Percentiles rank a stretch among this genome's conserved stretches.
Evolutionary conservation across 2,113 vertebrate genomes (phyloP).

Genomic region (Cyphomyrus discorhynchus): DNA sequence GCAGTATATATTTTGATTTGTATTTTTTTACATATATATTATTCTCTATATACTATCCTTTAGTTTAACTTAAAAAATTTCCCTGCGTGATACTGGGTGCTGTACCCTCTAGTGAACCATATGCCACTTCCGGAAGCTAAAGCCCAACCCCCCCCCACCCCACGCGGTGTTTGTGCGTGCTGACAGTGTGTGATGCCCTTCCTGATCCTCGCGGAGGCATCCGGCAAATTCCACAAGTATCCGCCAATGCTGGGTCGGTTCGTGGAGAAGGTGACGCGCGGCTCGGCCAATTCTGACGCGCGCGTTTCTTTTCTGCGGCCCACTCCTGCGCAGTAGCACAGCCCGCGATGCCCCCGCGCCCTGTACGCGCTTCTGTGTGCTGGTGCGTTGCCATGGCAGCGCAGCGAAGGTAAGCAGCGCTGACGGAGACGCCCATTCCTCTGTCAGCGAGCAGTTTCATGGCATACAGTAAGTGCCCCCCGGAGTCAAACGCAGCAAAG

Average conservation of each 20-base stretch:
- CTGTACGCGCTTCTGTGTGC: conserved; percentile 24
- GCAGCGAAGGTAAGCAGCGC: background rate
- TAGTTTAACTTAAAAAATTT: background rate
- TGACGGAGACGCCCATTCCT: background rate
- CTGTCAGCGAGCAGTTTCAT: background rate
- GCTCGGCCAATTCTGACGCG: background rate
- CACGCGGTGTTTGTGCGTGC: background rate
- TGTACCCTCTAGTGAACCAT: background rate
- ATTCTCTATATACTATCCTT: background rate
- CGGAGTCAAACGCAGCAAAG: background rate
- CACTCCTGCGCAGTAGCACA: background rate
- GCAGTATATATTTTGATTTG: background rate
- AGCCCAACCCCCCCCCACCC: background rate
- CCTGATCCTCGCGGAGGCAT: background rate
- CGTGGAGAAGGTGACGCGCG: background rate
- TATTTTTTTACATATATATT: background rate
- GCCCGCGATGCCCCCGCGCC: background rate
- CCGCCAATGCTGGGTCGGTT: background rate
- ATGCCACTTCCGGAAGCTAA: background rate
- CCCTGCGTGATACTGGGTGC: background rate
- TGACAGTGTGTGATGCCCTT: background rate
- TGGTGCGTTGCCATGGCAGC: conserved; percentile 56
- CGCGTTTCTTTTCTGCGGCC: background rate
- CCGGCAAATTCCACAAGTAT: background rate
- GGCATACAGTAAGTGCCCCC: too few relatives aligned